Percentiles rank a stretch among this genome's conserved stretches.
Evolutionary conservation across 2,113 vertebrate genomes (phyloP).

Genomic region (Junco hyemalis): DNA sequence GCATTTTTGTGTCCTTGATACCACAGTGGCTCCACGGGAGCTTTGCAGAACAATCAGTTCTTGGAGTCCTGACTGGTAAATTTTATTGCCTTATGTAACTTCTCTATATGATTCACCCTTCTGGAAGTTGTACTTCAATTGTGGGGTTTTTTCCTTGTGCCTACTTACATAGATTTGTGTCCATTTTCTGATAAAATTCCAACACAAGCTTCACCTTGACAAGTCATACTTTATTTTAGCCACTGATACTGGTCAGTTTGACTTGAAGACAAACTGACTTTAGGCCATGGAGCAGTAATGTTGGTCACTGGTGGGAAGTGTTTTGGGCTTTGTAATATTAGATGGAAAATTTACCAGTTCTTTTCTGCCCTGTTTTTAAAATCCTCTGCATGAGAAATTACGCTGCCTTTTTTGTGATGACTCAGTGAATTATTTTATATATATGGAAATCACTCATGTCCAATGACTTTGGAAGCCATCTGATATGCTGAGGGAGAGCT

Average conservation of each 20-base stretch:
- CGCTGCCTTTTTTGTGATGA: background rate
- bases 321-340: background rate
- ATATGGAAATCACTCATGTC: background rate
- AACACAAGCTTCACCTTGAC: background rate
- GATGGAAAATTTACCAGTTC: background rate
- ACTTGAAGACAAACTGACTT: background rate
- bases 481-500: background rate
- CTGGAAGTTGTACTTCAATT: background rate
- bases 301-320: background rate
- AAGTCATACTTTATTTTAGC: background rate
- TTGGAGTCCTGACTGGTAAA: background rate
- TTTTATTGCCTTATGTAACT: background rate
- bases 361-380: background rate
- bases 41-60: background rate
- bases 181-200: background rate
- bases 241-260: background rate
- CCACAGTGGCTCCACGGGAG: background rate
- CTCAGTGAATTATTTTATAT: background rate
- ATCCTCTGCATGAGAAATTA: background rate
- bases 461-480: background rate
- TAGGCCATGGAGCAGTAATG: background rate
- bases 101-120: rapidly evolving
- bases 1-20: background rate
- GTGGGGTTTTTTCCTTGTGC: rapidly evolving
- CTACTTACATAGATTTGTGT: background rate